These are phyloP conservation scores for Aleadryas rufinucha DNA, from an alignment of 2,113 vertebrate genomes.

Conservation along the genomic window DNA sequence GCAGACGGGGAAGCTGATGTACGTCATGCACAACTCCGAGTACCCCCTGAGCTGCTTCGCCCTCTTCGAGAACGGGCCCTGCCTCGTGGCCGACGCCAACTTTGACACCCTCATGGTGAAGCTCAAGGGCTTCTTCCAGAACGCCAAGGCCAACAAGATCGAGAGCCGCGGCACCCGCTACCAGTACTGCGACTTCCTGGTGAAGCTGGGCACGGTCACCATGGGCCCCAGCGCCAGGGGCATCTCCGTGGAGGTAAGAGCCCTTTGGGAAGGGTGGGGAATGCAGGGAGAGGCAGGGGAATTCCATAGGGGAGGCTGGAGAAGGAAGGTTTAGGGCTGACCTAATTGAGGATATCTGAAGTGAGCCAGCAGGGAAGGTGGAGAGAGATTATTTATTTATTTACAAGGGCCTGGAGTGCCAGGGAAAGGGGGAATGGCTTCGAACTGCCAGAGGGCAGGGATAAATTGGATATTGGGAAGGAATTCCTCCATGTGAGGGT, in stretches of 20 bases:
- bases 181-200: conserved; percentile 94
- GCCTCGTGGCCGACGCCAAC: conserved; percentile 89
- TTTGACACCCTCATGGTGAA: conserved; percentile 97
- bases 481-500: not conserved
- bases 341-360: accelerated
- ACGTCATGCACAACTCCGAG: conserved; percentile 98
- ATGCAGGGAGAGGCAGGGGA: accelerated
- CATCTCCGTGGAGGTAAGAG: conserved; percentile 92
- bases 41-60: conserved; percentile 92
- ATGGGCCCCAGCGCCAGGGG: conserved; percentile 95
- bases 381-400: not conserved
- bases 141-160: conserved; percentile 96
- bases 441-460: not conserved
- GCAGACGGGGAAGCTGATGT: conserved; percentile 91
- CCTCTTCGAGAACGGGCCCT: conserved; percentile 92
- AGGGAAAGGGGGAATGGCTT: not conserved
- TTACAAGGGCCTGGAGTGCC: not conserved
- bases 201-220: conserved; percentile 92
- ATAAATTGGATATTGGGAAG: not conserved
- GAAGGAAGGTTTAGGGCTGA: not conserved
- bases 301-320: accelerated
- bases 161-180: conserved; percentile 93
- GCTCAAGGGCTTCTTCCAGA: conserved; percentile 97
- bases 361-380: accelerated
- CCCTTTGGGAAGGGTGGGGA: accelerated